Percentiles rank a stretch among this genome's conserved stretches.
phyloP scores from a whole-genome alignment of 2,888 invertebrate species.

The Cepaea hortensis region DNA sequence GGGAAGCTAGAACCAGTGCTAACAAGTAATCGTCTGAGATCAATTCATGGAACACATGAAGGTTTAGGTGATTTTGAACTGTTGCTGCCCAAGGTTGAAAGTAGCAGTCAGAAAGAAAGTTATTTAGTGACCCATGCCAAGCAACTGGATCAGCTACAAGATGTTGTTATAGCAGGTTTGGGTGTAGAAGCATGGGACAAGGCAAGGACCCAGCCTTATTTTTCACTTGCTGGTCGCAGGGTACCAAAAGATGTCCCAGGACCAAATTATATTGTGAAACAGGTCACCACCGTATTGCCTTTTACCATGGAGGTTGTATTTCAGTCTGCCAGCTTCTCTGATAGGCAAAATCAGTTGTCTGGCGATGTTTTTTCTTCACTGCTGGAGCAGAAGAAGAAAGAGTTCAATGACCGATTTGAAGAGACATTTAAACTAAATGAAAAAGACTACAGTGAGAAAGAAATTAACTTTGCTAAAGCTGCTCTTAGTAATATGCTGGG shows the following conservation, averaged over 20 bases:
- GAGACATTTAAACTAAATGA: slow-evolving; percentile 84
- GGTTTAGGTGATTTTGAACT: slow-evolving; percentile 87
- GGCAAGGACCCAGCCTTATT: slow-evolving; percentile 64
- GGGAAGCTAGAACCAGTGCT: slow-evolving; percentile 69
- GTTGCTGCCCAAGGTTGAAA: slow-evolving; percentile 77
- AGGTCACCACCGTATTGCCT: slow-evolving; percentile 80
- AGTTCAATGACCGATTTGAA: slow-evolving; percentile 89
- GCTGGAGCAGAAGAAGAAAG: slow-evolving; percentile 58
- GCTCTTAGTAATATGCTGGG: slow-evolving; percentile 96
- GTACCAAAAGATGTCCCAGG: slow-evolving; percentile 70
- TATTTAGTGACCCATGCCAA: slow-evolving; percentile 69
- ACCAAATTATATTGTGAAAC: slow-evolving; percentile 77
- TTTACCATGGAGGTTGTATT: slow-evolving; percentile 89
- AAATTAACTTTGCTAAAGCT: slow-evolving; percentile 86
- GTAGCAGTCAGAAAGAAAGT: slow-evolving; percentile 58
- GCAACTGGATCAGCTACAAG: slow-evolving; percentile 69
- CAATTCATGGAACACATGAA: slow-evolving; percentile 85
- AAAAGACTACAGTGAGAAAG: slow-evolving; percentile 80
- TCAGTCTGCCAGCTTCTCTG: slow-evolving; percentile 80
- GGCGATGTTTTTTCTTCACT: slow-evolving; percentile 64
- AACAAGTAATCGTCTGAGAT: slow-evolving; percentile 76
- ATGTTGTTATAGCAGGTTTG: slow-evolving; percentile 65
- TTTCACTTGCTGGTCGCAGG: slow-evolving; percentile 67
- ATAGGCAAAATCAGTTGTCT: slow-evolving; percentile 78
- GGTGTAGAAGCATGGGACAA: slow-evolving; percentile 70